Base-by-base conservation (phyloP, 2,888 invertebrate species). In the Thymelicus acteon region DNA sequence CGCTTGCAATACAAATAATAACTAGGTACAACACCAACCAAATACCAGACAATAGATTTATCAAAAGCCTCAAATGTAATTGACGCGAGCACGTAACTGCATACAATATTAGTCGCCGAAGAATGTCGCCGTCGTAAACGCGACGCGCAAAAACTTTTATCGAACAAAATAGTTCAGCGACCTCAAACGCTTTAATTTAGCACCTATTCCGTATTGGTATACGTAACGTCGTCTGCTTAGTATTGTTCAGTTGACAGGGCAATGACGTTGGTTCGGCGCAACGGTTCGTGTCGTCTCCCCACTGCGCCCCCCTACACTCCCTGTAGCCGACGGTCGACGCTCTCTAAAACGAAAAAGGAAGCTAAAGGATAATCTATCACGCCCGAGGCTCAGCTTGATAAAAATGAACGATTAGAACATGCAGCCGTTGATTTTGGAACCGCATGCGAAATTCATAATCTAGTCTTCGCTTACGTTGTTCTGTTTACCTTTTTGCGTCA, bases 161-260 rank as follows among this genome's bases (percentile, higher is more conserved):
- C 75, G 73, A 76, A 77, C 79, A 78, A 80, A 82, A 79, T 78
- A 81, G 88, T 87, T 86, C 85, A 85, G 74, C 83, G 87, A 83
- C 82, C 75, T 73, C 77, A 47, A 69, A 48, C 62, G 78, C 77
- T 83, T 80, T 80, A 81, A 82, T 84, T 83, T 79, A 86, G 84
- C 87, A 88, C 86, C 85, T 88, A 89, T 88, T 88, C 83, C 85
- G 83, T 85, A 87, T 88, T 73, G 77, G 84, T 86, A 82, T 84
- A 90, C 85, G 88, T 90, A 87, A 90, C 86, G 85, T 89, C 88
- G 91, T 87, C 90, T 91, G 90, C 89, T 91, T 87, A 91, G 91
- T 91, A 91, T 91, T 92, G 92, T 92, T 90, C 89, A 88, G 92
- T 91, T 93, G 92, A 92, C 92, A 91, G 92, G 92, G 92, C 92